Conservation (phyloP, 2,113 vertebrate genomes). For the Gallinago media region DNA sequence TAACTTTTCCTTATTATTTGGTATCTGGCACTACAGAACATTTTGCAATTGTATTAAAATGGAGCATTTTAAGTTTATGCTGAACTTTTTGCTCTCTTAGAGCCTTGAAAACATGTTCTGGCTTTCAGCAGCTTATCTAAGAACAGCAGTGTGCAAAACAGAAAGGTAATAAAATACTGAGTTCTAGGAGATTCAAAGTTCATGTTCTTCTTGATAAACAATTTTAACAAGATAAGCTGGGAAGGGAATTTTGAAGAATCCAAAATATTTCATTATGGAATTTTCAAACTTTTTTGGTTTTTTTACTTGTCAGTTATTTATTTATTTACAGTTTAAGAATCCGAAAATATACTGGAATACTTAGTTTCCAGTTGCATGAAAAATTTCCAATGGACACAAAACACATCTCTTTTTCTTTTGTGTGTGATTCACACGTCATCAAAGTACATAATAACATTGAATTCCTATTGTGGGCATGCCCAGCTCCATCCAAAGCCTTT, state of each 20-base stretch:
- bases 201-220: background rate
- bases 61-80: background rate
- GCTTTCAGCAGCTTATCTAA: background rate
- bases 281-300: background rate
- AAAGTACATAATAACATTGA: background rate
- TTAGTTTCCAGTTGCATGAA: background rate
- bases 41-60: background rate
- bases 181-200: background rate
- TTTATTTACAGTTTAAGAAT: background rate
- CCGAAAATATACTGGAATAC: background rate
- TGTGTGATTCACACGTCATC: background rate
- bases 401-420: background rate
- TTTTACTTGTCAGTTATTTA: background rate
- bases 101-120: background rate
- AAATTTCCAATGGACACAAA: background rate
- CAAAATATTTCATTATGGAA: background rate
- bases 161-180: background rate
- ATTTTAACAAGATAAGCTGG: background rate
- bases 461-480: fast-evolving
- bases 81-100: background rate
- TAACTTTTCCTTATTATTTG: background rate
- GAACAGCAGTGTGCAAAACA: background rate
- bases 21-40: background rate
- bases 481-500: background rate
- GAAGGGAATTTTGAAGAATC: background rate